These are phyloP conservation scores for Arctia plantaginis DNA, from an alignment of 2,888 invertebrate species.

Conservation along the genomic window DNA sequence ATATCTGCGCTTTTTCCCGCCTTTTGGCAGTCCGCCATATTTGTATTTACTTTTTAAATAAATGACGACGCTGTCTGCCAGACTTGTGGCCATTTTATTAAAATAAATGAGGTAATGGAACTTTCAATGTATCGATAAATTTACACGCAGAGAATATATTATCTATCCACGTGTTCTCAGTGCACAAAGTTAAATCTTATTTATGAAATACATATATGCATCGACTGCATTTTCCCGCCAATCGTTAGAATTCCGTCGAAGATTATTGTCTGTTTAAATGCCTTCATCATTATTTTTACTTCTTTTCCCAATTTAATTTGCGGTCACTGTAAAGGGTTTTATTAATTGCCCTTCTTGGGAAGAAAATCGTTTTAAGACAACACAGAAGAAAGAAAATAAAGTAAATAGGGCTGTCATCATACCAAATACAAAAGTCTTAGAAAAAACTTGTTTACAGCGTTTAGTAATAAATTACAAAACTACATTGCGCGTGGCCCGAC, in stretches of 20 bases:
- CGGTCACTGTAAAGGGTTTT: background rate
- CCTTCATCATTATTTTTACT: background rate
- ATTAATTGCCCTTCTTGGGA: background rate
- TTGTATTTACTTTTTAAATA: slow-evolving; percentile 41
- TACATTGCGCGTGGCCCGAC: background rate
- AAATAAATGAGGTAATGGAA: slow-evolving; percentile 6
- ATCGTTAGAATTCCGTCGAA: background rate
- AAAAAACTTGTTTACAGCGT: background rate
- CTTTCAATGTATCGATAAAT: slow-evolving; percentile 4
- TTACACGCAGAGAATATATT: background rate
- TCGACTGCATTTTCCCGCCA: background rate
- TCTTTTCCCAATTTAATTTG: background rate
- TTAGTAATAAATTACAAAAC: no score
- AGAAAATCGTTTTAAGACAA: background rate
- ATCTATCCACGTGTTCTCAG: background rate
- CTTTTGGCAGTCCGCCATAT: slow-evolving; percentile 47
- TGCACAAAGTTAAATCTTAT: background rate
- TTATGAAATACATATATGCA: background rate
- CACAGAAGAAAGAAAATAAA: background rate
- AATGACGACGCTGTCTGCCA: slow-evolving; percentile 23
- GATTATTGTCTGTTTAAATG: background rate
- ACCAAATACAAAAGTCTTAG: no score
- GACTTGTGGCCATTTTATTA: slow-evolving; percentile 9
- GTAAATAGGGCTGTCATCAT: background rate
- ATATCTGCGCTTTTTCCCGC: slow-evolving; percentile 35